These are phyloP conservation scores for Thecocarcelia acutangulata DNA, from an alignment of 2,888 invertebrate species.

Conservation along the genomic window DNA sequence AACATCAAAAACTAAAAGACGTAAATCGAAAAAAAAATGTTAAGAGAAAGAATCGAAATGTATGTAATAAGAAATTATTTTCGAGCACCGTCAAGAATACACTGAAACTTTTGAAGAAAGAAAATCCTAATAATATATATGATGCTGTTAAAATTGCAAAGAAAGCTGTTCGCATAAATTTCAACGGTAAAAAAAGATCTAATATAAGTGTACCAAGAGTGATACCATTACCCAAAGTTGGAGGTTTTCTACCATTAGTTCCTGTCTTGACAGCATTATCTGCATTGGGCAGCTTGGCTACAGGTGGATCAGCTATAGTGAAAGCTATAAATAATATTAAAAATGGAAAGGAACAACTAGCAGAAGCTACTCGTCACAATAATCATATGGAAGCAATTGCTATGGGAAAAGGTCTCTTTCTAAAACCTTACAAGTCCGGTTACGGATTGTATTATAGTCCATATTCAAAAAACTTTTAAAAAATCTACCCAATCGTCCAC, in stretches of 20 bases:
- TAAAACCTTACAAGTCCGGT: constrained; percentile 14
- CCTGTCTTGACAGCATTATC: constrained; percentile 5
- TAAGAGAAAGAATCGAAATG: background rate
- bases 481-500: background rate
- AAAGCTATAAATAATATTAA: background rate
- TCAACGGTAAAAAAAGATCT: constrained; percentile 3
- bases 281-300: background rate
- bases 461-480: constrained; percentile 3
- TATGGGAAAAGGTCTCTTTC: constrained; percentile 31
- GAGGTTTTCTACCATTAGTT: constrained; percentile 9
- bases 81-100: background rate
- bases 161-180: background rate
- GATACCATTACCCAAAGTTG: constrained; percentile 2
- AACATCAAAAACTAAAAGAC: background rate
- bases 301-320: constrained; percentile 10
- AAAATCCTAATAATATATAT: background rate
- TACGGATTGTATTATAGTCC: constrained; percentile 3
- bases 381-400: constrained; percentile 17
- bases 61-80: constrained; percentile 49
- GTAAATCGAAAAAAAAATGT: background rate
- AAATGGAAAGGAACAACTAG: constrained; percentile 20
- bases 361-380: constrained; percentile 8
- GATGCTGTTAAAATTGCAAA: too few relatives aligned
- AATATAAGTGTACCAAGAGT: background rate
- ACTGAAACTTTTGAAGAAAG: background rate